Base-by-base conservation (phyloP, 2,888 invertebrate genomes). In the Spilosoma lubricipeda region DNA sequence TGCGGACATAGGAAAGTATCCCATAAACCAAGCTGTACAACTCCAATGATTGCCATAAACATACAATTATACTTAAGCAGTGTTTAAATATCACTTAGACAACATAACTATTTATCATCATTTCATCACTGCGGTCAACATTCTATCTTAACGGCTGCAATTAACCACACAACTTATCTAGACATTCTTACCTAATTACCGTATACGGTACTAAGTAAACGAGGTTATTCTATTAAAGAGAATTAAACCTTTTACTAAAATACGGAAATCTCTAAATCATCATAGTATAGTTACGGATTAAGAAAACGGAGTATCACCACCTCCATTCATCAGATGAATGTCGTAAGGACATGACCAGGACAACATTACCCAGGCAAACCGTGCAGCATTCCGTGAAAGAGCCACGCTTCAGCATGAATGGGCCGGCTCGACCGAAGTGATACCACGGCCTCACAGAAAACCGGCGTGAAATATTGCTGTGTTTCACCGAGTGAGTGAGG, bases 131-230 rank as follows among this genome's bases (percentile, higher is more conserved):
- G 77, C 84, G 74, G 68, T 80, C 79, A 82, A 79, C 80, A 80
- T 86, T 81, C 85, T 87, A 86, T 86, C 86, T 86, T 86, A 87
- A 86, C 82, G 77, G 72, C 71, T 67, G 83, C 82, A 88, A 88
- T 88, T 88, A 88, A 81, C 81, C 80, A 80, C 84, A 79, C 71
- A 66, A 82, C 78, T 85, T 85, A 86, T 85, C 84, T 83, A 68
- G 80, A 81, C 82, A 83, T 84, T 80, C 79, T 74, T 83, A 82
- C 78, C 77, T 84, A 82, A 84, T 84, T 84, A 81, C 80, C 74
- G 75, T 82, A 74, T 64, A 65, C 42, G 74, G 70, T 78, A 71
- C 9, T 63, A 23, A 66, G 74, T 73, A 68, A 81, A 79, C 39
- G 73, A 77, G 69, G 74, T 71, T 78, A 67, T 23, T 59, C 66